These are phyloP conservation scores for Pandemis corylana DNA, from an alignment of 2,888 invertebrate species.

Conservation along the genomic window DNA sequence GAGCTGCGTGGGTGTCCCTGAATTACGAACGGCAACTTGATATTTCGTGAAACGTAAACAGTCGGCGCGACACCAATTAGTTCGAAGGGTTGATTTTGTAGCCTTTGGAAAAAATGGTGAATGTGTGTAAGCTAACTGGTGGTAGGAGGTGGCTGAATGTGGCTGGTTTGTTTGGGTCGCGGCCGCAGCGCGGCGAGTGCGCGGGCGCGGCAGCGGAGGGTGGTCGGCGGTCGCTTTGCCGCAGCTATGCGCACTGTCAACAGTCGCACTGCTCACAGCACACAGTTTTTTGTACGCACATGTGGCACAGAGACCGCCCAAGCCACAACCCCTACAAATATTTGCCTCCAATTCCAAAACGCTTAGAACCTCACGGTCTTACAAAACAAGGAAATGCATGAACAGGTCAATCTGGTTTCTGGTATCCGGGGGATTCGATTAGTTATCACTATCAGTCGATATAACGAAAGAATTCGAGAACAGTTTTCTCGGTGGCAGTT, in stretches of 20 bases:
- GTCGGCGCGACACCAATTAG: conserved; percentile 7
- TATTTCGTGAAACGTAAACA: conserved; percentile 18
- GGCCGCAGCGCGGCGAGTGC: background rate
- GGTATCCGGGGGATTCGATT: conserved; percentile 50
- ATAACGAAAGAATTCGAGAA: conserved; percentile 46
- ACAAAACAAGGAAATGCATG: conserved; percentile 66
- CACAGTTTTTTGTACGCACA: conserved; percentile 77
- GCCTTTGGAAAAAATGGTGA: background rate
- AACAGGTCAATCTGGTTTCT: conserved; percentile 62
- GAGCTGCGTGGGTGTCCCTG: conserved; percentile 45
- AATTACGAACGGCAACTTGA: conserved; percentile 1
- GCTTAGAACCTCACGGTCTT: conserved; percentile 71
- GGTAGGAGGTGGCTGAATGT: conserved; percentile 5
- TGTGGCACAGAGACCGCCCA: conserved; percentile 72
- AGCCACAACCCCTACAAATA: conserved; percentile 77
- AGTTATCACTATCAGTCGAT: conserved; percentile 51
- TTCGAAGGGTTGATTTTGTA: conserved; percentile 5
- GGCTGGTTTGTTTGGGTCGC: conserved; percentile 7
- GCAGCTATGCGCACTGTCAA: conserved; percentile 82
- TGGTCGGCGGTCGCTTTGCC: conserved; percentile 70
- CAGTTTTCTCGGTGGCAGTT: background rate
- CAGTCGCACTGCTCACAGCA: conserved; percentile 71
- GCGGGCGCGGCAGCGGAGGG: conserved; percentile 54
- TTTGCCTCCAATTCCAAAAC: conserved; percentile 81
- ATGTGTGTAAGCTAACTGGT: conserved; percentile 2